Conservation (phyloP, 35 echinoderm and acorn worm species). For the Ophioderma brevispina region DNA sequence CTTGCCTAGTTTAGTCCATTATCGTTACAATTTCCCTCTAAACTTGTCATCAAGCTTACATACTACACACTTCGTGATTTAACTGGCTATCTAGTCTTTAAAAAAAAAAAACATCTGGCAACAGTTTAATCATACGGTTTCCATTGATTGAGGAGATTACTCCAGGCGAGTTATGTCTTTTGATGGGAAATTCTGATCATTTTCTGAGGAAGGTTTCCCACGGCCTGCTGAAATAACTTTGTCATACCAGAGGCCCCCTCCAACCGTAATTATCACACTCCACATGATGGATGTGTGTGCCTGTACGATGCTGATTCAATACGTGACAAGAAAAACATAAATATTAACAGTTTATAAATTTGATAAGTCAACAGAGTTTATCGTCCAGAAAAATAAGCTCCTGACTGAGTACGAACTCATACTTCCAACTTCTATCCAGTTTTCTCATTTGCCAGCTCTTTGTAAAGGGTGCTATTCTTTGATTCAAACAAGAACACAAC, state of each 20-base stretch:
- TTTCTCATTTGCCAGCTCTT: not conserved
- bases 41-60: not conserved
- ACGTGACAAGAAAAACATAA: not conserved
- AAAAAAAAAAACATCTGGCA: not conserved
- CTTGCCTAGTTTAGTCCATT: not conserved
- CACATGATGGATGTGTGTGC: not conserved
- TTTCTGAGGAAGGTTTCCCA: not conserved
- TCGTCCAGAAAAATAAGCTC: not conserved
- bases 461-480: not conserved
- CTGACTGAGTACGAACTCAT: too few relatives aligned
- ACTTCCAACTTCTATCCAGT: not conserved
- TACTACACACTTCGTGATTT: not conserved
- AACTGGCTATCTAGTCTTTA: not conserved
- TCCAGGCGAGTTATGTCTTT: not conserved
- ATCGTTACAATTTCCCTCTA: not conserved
- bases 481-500: not conserved
- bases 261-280: not conserved
- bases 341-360: constrained; percentile 9
- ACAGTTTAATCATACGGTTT: not conserved
- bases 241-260: not conserved
- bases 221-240: constrained; percentile 3
- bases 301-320: not conserved
- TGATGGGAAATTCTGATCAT: constrained; percentile 1
- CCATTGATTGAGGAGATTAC: not conserved
- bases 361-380: not conserved